phyloP scores from a whole-genome alignment of 2,113 vertebrate species.

The Taurulus bubalis region DNA sequence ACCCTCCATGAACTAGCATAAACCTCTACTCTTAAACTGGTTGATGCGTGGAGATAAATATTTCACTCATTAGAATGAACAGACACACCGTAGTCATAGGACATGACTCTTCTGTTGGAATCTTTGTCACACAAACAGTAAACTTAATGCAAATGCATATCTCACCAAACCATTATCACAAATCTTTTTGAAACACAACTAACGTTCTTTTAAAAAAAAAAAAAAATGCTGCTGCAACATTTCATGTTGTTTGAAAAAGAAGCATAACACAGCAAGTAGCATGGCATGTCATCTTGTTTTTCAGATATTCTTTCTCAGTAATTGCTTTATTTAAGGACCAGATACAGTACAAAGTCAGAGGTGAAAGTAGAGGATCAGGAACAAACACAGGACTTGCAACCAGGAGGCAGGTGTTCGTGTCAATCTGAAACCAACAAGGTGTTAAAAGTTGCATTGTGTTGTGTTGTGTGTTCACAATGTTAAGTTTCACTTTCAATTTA shows the following conservation, averaged over 20 bases:
- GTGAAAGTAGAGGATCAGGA: conserved; percentile 10
- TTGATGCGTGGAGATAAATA: conserved; percentile 29
- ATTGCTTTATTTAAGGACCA: conserved; percentile 11
- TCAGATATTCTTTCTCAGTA: conserved; percentile 19
- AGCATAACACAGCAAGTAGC: conserved; percentile 14
- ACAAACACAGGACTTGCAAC: background rate
- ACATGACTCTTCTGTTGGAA: conserved; percentile 5
- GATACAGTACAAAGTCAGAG: conserved; percentile 10
- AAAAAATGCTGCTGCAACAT: conserved; percentile 2
- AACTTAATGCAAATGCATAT: background rate
- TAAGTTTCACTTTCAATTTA: no score
- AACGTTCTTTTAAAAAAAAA: background rate
- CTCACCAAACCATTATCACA: background rate
- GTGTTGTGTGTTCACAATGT: no score
- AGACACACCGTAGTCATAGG: background rate
- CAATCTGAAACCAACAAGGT: background rate
- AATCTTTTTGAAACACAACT: background rate
- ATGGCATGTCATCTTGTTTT: conserved; percentile 26
- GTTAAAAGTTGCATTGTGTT: background rate
- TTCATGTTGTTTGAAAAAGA: conserved; percentile 19
- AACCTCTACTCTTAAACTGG: conserved; percentile 51
- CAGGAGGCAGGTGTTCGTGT: background rate
- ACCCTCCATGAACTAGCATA: conserved; percentile 57
- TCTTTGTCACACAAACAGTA: background rate
- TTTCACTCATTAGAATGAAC: background rate